These are phyloP conservation scores for Drosophila nebulosa DNA, from an alignment of 1,140 invertebrate species.

Conservation along the genomic window DNA sequence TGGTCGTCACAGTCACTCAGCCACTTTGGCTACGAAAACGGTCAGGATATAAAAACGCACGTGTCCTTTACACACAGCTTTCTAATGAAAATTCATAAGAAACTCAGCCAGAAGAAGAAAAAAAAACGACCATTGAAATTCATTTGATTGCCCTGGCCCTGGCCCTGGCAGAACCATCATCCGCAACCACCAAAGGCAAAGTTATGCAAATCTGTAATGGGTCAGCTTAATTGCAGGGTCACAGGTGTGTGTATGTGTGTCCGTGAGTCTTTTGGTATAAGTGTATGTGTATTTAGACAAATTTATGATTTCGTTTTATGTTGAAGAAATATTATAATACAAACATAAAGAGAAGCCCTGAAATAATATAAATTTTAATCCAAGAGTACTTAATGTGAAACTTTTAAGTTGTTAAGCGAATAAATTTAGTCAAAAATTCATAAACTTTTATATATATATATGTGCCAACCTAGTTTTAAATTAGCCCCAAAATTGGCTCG, in stretches of 20 bases:
- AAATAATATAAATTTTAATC: background rate
- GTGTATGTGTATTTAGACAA: background rate
- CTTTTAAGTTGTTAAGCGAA: background rate
- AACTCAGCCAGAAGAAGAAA: slow-evolving; percentile 6
- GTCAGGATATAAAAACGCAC: slow-evolving; percentile 54
- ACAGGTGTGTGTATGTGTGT: slow-evolving; percentile 18
- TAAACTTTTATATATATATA: background rate
- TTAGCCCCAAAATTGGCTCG: too few species aligned
- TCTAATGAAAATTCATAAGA: slow-evolving; percentile 71
- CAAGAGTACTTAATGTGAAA: background rate
- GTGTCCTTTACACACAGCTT: slow-evolving; percentile 6
- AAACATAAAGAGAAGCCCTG: background rate
- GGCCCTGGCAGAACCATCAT: background rate
- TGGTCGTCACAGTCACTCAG: slow-evolving; percentile 39
- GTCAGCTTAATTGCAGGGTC: slow-evolving; percentile 41
- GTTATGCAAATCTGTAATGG: slow-evolving; percentile 17
- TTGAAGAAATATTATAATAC: background rate
- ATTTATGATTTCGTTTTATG: background rate
- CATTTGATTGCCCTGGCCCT: slow-evolving; percentile 43
- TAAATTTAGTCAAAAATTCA: background rate
- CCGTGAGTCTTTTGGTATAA: background rate
- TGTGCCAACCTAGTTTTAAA: background rate
- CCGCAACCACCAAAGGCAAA: background rate
- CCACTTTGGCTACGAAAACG: slow-evolving; percentile 4
- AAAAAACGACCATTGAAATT: slow-evolving; percentile 62